Conservation (phyloP, 2,113 vertebrate genomes). For the Semicossyphus pulcher region DNA sequence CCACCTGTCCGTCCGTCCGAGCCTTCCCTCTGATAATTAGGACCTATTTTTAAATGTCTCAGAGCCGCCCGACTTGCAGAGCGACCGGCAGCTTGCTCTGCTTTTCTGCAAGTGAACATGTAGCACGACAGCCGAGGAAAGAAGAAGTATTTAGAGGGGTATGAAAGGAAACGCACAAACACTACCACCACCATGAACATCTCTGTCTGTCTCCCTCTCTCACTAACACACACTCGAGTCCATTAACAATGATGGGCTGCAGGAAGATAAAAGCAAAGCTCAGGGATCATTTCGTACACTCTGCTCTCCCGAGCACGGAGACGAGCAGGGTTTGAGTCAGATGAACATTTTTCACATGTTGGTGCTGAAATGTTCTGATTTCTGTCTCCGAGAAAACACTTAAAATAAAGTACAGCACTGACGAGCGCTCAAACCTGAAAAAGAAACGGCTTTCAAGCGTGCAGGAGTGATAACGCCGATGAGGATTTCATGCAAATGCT, state of each 20-base stretch:
- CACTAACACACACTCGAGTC: conserved; percentile 3
- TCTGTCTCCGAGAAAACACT: background rate
- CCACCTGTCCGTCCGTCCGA: conserved; percentile 41
- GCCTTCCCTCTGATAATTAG: conserved; percentile 49
- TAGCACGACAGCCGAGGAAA: background rate
- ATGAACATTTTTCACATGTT: conserved; percentile 10
- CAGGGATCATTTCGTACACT: conserved; percentile 23
- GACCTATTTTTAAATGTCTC: conserved; percentile 58
- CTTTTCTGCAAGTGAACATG: conserved; percentile 19
- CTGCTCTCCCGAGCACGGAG: background rate
- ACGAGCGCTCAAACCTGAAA: conserved; percentile 1
- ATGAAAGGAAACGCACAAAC: background rate
- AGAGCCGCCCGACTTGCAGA: conserved; percentile 10
- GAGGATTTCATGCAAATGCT: conserved; percentile 6
- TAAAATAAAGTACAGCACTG: conserved; percentile 17
- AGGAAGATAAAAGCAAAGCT: conserved; percentile 32
- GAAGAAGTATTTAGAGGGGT: conserved; percentile 10
- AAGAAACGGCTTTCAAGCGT: background rate
- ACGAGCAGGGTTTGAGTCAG: conserved; percentile 5
- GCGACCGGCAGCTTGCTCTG: conserved; percentile 3
- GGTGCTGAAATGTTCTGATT: background rate
- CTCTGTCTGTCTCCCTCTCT: background rate
- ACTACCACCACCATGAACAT: background rate
- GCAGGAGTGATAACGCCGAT: background rate
- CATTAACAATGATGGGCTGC: conserved; percentile 16